A percentile compares a stretch with the other conserved stretches of the same genome.
These are phyloP conservation scores for Metallyticus violacea DNA, from an alignment of 2,888 invertebrate species.

Conservation along the genomic window DNA sequence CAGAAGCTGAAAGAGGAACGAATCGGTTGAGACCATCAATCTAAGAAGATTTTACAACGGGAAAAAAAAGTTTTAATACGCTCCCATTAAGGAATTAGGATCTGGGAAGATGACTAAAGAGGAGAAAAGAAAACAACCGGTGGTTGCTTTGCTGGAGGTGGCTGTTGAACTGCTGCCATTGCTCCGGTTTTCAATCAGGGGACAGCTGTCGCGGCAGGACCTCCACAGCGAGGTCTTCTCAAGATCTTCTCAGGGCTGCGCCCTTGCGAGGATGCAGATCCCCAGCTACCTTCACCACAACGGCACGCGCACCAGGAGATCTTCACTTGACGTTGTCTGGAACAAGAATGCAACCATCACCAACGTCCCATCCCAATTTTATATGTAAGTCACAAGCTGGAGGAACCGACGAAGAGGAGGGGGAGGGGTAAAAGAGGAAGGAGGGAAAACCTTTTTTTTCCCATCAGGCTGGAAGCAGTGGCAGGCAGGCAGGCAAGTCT, in stretches of 20 bases:
- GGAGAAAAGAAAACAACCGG: neutral
- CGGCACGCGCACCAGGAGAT: neutral
- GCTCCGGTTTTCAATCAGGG: too few species aligned
- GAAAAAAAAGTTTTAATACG: neutral
- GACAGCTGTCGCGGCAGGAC: neutral
- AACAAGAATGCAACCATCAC: constrained; percentile 41
- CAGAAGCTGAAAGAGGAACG: neutral
- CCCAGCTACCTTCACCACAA: neutral
- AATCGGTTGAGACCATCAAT: neutral
- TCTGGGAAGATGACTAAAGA: too few species aligned
- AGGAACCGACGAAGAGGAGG: constrained; percentile 24
- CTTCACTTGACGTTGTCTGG: constrained; percentile 33
- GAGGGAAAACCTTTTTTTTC: constrained; percentile 38
- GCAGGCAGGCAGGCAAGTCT: constrained; percentile 27
- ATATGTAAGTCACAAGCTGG: constrained; percentile 42
- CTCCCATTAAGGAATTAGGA: neutral
- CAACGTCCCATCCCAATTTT: constrained; percentile 41
- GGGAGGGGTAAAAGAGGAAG: constrained; percentile 35
- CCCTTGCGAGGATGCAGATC: neutral
- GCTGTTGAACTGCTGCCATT: too few species aligned
- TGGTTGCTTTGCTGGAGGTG: neutral
- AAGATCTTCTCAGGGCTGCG: neutral
- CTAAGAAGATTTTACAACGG: neutral
- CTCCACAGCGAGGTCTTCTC: too few species aligned
- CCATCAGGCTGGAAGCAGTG: constrained; percentile 28